Base-by-base conservation (phyloP, 2,888 invertebrate species). In the Harmothoe impar region DNA sequence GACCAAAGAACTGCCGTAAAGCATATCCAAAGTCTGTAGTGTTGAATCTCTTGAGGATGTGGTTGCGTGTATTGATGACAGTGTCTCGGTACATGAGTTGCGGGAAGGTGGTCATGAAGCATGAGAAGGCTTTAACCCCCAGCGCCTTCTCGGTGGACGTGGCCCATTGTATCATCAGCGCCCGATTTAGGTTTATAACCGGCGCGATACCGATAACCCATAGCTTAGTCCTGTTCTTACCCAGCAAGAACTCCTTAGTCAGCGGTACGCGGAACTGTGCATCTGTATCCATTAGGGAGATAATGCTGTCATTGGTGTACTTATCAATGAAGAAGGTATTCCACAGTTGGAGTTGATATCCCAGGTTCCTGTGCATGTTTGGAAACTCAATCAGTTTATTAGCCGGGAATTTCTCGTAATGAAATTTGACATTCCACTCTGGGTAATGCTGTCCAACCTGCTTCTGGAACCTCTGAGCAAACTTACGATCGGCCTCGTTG, bases 41-140 rank as follows among this genome's bases (percentile, higher is more conserved):
- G 3, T 77, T 77, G 31, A 77, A 31, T 3, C 31, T 1, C 10
- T 31, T 25, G 5, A 77, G 20, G 25, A 77, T n/a, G 77, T 29
- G 25, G 7, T 77, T 77, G 1, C 77, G 0, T 0, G 7, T 29
- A 31, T 77, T 77, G 1, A 31, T 77, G 31, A 77, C 3, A 10
- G 77, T 77, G 77, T 77, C 77, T 17, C 77, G 0, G 29, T 31
- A 77, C 3, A 77, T 29, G 15, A 77, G 25, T 31, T 77, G 77
- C 7, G 77, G 77, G 31, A 77, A 77, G 12, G 68, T 20, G 7
- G 68, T 68, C 68, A 68, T 68, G n/a, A 68, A 68, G n/a, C 68
- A 68, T 7, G 17, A 12, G 7, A 68, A 12, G 7, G 7, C 25
- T n/a, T 68, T 68, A 12, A 68, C 17, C 7, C 68, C 68, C 12